Evolutionary conservation across 2,113 vertebrate genomes (phyloP), one percentile per base, ranked within the genome.

Genomic region (Charadrius vociferus): DNA sequence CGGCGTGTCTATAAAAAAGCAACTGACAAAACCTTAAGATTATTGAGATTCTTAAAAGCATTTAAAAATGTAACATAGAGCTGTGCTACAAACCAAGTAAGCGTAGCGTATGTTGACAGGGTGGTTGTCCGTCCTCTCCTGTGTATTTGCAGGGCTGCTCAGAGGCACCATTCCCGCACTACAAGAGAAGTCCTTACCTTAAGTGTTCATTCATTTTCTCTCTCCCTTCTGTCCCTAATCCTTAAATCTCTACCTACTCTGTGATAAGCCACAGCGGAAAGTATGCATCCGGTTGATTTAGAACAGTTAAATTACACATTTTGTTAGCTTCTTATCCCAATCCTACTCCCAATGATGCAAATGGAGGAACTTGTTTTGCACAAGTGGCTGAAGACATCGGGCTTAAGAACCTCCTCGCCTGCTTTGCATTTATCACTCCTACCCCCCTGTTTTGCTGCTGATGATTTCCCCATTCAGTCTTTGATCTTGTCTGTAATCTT

Each of bases 401-500:
- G 30, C 87, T 81, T 50, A 61, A 89, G 80, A 62, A 43, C 23
- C 49, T 87, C 77, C 61, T 84, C 62, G 21, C n/a, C 61, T 72
- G 49, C 62, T 94, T 87, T 86, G 61, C 52, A 82, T 89, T 90
- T 66, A 14, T 61, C 41, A 45, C 85, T 86, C 62, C 78, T 45
- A 11, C 8, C 9, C n/a, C 47, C 18, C 27, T 65, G 36, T 81
- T 78, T 93, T 36, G 20, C 20, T 79, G 16, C 37, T 59, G 43
- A 47, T 11, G 29, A 79, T 87, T 87, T 95, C 52, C 77, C 32
- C 81, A 74, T 75, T 56, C 53, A 45, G 61, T 52, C 83, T 96
- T 91, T 95, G 83, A 96, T 95, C 90, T 81, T 39, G 32, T 47
- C 74, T 88, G n/a, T 43, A 78, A 86, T 86, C 87, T 77, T 20